Evolutionary conservation across 2,797 vertebrate species (phyloP), one percentile per base, ranked within the genome.

Genomic region (Caiman crocodilus): DNA sequence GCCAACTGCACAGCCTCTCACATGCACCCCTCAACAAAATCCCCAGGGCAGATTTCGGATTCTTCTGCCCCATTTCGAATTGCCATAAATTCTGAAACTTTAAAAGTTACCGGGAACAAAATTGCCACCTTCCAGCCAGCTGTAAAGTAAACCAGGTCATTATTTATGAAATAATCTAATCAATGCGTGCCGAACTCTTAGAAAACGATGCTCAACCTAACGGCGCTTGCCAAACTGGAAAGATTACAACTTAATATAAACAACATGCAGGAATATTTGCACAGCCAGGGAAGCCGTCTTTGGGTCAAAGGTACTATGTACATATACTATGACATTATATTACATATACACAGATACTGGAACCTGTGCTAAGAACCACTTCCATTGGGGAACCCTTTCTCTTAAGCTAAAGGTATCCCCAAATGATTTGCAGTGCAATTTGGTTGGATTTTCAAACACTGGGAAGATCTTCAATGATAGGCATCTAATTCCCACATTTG

Each of bases 391-490:
- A 91, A 88, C 5, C 2, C 82, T 91, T 91, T 90, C 90, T 95
- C 69, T 92, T 74, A 81, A 75, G 57, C 83, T 63, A 87, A 86
- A 76, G 78, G 74, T 64, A 76, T 94, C 94, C 80, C 89, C 78
- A 65, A 84, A 84, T 94, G 90, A 14, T 81, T 94, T 92, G 91
- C 69, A 67, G 11, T 55, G 74, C 78, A 93, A 89, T 94, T 94
- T 89, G 28, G 25, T 91, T 92, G 90, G 91, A 7, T 90, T 35
- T 25, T 65, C 59, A 90, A 93, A 90, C 91, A 93, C 88, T 93
- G 94, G 79, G 79, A 93, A 96, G 74, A 71, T 92, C 95, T 96
- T 92, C 93, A 90, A 82, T 92, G 90, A 80, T 85, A 94, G 85
- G 91, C 76, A 81, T 26, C 93, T 93, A 75, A 95, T 96, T 95